These are phyloP conservation scores for Ophiothrix spiculata DNA, from an alignment of 35 echinoderm and acorn worm genomes.

Conservation along the genomic window DNA sequence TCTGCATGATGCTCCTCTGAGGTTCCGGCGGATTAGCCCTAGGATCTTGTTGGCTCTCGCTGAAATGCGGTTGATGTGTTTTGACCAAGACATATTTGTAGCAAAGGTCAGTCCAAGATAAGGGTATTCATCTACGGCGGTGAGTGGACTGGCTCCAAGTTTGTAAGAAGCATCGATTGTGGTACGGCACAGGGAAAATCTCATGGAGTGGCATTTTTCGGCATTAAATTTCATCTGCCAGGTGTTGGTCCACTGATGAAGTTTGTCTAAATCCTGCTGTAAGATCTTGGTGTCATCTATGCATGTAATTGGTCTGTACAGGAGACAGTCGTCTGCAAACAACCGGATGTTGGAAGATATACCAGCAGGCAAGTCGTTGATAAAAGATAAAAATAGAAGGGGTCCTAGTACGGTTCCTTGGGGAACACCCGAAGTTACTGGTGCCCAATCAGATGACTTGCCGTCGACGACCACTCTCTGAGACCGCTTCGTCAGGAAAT, in stretches of 20 bases:
- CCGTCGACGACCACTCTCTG: conserved; percentile 51
- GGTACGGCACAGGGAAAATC: neutral
- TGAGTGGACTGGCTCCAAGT: neutral
- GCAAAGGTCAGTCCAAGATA: neutral
- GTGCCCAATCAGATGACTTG: conserved; percentile 22
- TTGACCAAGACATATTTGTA: conserved; percentile 12
- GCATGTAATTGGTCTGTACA: neutral
- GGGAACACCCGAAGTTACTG: conserved; percentile 53
- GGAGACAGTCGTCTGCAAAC: conserved; percentile 16
- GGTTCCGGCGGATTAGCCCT: conserved; percentile 2
- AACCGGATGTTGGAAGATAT: conserved; percentile 16
- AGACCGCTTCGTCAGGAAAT: conserved; percentile 29
- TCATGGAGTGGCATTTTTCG: neutral
- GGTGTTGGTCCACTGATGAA: neutral
- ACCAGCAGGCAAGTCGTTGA: conserved; percentile 6
- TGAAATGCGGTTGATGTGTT: neutral
- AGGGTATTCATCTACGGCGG: conserved; percentile 6
- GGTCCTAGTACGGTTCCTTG: conserved; percentile 64
- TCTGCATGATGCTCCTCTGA: neutral
- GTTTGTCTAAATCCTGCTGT: conserved; percentile 9
- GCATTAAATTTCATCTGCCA: neutral
- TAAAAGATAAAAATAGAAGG: conserved; percentile 47
- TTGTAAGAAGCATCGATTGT: neutral
- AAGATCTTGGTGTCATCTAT: neutral
- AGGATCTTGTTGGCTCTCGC: conserved; percentile 1